A percentile compares a stretch with the other conserved stretches of the same genome.
Evolutionary conservation across 2,113 vertebrate genomes (phyloP).

Genomic region (Leptocoma aspasia): DNA sequence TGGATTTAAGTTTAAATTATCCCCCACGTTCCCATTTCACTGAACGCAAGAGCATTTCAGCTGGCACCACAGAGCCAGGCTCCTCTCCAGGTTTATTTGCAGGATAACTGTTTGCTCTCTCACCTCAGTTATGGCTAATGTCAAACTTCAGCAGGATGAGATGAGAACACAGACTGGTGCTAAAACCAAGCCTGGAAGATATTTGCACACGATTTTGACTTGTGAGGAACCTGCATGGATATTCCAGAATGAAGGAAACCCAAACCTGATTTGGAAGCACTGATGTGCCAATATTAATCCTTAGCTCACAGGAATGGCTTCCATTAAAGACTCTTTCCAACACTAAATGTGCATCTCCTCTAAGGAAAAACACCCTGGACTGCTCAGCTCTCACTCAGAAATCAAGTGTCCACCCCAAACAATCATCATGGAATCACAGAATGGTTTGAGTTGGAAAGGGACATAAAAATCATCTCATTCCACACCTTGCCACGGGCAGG

Average conservation of each 20-base stretch:
- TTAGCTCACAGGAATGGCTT: rapidly evolving
- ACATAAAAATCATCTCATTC: not conserved
- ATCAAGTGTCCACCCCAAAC: not conserved
- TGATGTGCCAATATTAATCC: not conserved
- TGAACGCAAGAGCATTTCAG: not conserved
- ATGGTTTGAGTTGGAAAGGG: not conserved
- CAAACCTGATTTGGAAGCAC: not conserved
- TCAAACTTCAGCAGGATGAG: not conserved
- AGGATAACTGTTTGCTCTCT: not conserved
- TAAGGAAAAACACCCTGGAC: not conserved
- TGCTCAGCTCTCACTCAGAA: not conserved
- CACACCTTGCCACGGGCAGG: not conserved
- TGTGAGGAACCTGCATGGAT: not conserved
- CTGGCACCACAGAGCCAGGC: not conserved
- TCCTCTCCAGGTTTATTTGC: not conserved
- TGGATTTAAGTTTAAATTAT: not conserved
- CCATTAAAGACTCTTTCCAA: not conserved
- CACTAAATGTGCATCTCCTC: not conserved
- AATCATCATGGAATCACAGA: not conserved
- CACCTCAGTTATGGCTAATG: not conserved
- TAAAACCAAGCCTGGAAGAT: not conserved
- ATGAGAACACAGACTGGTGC: not conserved
- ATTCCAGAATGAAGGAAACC: not conserved
- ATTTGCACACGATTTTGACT: not conserved
- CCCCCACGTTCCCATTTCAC: not conserved